Percentiles rank a stretch among this genome's conserved stretches.
These are phyloP conservation scores for Subanguina moxae DNA, from an alignment of 1,140 invertebrate species.

Conservation along the genomic window DNA sequence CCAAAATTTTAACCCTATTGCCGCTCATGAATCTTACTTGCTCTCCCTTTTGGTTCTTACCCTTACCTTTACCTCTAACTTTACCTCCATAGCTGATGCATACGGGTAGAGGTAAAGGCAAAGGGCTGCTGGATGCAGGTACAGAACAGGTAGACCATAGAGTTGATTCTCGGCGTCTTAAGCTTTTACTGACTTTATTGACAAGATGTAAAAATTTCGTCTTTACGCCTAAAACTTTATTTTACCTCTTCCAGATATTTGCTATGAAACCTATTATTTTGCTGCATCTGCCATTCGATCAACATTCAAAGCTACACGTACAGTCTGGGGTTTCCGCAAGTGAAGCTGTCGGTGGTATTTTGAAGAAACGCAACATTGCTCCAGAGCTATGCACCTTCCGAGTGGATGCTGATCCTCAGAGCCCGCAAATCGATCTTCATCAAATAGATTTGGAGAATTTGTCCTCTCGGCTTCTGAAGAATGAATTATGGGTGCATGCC, in stretches of 20 bases:
- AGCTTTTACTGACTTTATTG: too few relatives aligned
- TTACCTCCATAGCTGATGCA: too few relatives aligned
- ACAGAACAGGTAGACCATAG: too few relatives aligned
- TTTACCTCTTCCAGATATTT: not conserved
- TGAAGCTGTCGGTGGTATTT: slow-evolving; percentile 40
- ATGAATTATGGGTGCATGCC: slow-evolving; percentile 26
- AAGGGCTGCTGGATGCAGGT: too few relatives aligned
- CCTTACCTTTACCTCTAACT: too few relatives aligned
- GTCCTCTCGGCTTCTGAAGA: slow-evolving; percentile 21
- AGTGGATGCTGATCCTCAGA: slow-evolving; percentile 36
- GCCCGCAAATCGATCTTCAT: slow-evolving; percentile 40
- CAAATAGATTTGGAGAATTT: slow-evolving; percentile 29
- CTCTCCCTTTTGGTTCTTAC: too few relatives aligned
- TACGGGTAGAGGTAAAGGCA: too few relatives aligned
- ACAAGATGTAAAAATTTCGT: too few relatives aligned
- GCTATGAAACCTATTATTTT: slow-evolving; percentile 30
- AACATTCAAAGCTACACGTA: slow-evolving; percentile 45
- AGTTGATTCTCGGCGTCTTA: too few relatives aligned
- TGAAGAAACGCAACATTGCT: slow-evolving; percentile 48
- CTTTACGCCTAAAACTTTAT: too few relatives aligned
- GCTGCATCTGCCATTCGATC: slow-evolving; percentile 44
- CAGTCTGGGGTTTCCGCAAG: slow-evolving; percentile 36
- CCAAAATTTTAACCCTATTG: too few relatives aligned
- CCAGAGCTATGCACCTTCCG: slow-evolving; percentile 45
- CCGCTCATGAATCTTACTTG: too few relatives aligned